Percentiles rank a stretch among this genome's conserved stretches.
Evolutionary conservation across 1,140 invertebrate species (phyloP).

Genomic region (Leucophenga varia): DNA sequence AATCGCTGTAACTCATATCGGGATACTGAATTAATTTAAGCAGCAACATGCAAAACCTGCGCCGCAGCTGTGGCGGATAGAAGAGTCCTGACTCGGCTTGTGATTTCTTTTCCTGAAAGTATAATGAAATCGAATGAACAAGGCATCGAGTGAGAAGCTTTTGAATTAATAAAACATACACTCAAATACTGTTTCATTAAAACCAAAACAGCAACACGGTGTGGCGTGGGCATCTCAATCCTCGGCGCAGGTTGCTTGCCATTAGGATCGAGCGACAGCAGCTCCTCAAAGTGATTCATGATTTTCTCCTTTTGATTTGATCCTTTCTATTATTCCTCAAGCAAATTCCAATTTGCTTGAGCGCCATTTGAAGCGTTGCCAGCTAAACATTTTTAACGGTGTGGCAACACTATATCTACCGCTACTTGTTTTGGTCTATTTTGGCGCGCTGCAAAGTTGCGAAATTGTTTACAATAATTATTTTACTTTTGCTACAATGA

Average conservation of each 20-base stretch:
- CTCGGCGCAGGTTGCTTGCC: slow-evolving; percentile 29
- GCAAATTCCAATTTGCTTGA: no score
- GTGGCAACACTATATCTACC: no score
- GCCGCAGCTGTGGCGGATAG: slow-evolving; percentile 38
- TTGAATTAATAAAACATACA: slow-evolving; percentile 16
- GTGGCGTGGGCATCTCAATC: slow-evolving; percentile 46
- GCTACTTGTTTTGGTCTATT: no score
- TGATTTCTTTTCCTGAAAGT: slow-evolving; percentile 37
- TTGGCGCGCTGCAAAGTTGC: no score
- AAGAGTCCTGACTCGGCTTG: slow-evolving; percentile 31
- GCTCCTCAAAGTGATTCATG: slow-evolving; percentile 46
- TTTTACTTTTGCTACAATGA: no score
- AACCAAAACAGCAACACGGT: slow-evolving; percentile 46
- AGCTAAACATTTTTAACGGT: no score
- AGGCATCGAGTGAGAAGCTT: not conserved
- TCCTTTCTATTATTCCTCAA: no score
- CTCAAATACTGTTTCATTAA: slow-evolving; percentile 50
- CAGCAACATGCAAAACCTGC: slow-evolving; percentile 65
- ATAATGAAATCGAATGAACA: not conserved
- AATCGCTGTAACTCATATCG: slow-evolving; percentile 65
- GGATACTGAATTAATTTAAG: slow-evolving; percentile 68
- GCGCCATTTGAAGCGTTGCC: no score
- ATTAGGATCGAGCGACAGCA: slow-evolving; percentile 43
- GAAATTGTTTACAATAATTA: no score
- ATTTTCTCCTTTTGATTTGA: not conserved